A percentile compares a stretch with the other conserved stretches of the same genome.
Conservation (phyloP, 2,888 invertebrate species). For the Himalopsyche japonica region DNA sequence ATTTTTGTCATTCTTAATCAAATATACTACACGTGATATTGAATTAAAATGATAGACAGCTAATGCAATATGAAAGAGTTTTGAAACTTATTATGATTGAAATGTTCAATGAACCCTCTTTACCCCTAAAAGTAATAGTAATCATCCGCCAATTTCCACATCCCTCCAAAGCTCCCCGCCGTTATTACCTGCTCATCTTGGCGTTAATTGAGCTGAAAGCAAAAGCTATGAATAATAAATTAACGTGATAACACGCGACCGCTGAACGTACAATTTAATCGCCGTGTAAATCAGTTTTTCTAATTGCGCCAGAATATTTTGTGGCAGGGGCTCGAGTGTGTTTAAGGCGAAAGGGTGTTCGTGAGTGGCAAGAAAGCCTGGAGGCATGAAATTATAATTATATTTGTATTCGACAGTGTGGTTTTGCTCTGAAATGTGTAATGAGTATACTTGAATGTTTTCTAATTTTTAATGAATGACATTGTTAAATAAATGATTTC, state of each 20-base stretch:
- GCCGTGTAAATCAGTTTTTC: slow-evolving; percentile 34
- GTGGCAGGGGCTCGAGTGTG: background rate
- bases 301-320: slow-evolving; percentile 30
- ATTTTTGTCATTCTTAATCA: no score
- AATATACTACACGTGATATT: background rate
- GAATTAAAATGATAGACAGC: background rate
- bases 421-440: no score
- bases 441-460: no score
- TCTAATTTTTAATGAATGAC: no score
- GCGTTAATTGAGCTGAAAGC: slow-evolving; percentile 35
- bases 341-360: background rate
- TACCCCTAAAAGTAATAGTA: slow-evolving; percentile 8
- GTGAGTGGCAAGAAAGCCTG: background rate
- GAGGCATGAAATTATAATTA: background rate
- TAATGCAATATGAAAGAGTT: background rate
- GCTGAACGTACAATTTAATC: slow-evolving; percentile 28
- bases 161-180: background rate
- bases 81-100: background rate
- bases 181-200: slow-evolving; percentile 31
- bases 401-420: no score
- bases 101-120: background rate
- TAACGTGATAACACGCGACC: slow-evolving; percentile 26
- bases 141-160: slow-evolving; percentile 18
- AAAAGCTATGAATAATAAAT: slow-evolving; percentile 40
- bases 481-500: no score